phyloP scores from a whole-genome alignment of 2,113 vertebrate genomes.

The Antennarius striatus region DNA sequence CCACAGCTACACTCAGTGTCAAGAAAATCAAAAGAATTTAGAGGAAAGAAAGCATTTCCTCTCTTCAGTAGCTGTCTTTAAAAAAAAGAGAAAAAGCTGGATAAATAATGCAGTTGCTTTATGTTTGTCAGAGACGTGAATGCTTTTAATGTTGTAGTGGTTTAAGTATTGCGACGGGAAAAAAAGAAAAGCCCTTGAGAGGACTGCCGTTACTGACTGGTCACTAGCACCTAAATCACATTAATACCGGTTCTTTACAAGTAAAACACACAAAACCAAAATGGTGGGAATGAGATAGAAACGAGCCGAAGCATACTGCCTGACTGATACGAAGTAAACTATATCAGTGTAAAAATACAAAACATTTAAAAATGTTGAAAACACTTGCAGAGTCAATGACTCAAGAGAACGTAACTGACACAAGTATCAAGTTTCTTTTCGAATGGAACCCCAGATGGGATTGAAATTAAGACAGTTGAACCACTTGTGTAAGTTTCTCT shows the following conservation, averaged over 20 bases:
- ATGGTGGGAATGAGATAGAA: constrained; percentile 11
- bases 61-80: constrained; percentile 37
- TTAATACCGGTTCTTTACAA: neutral
- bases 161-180: constrained; percentile 31
- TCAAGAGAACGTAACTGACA: constrained; percentile 11
- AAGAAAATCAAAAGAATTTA: constrained; percentile 11
- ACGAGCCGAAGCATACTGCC: constrained; percentile 14
- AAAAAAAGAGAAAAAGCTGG: constrained; percentile 15
- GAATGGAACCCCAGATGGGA: neutral
- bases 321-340: constrained; percentile 37
- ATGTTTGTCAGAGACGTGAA: constrained; percentile 9
- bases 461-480: constrained; percentile 31
- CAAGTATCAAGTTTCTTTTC: neutral
- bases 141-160: constrained; percentile 50
- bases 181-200: constrained; percentile 4
- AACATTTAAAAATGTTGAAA: constrained; percentile 14
- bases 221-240: constrained; percentile 28
- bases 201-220: neutral
- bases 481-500: constrained; percentile 47
- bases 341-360: neutral
- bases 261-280: neutral
- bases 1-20: constrained; percentile 8
- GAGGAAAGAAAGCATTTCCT: neutral
- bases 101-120: constrained; percentile 3
- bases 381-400: constrained; percentile 11